These are phyloP conservation scores for Anhinga anhinga DNA, from an alignment of 2,113 vertebrate genomes.

Conservation along the genomic window DNA sequence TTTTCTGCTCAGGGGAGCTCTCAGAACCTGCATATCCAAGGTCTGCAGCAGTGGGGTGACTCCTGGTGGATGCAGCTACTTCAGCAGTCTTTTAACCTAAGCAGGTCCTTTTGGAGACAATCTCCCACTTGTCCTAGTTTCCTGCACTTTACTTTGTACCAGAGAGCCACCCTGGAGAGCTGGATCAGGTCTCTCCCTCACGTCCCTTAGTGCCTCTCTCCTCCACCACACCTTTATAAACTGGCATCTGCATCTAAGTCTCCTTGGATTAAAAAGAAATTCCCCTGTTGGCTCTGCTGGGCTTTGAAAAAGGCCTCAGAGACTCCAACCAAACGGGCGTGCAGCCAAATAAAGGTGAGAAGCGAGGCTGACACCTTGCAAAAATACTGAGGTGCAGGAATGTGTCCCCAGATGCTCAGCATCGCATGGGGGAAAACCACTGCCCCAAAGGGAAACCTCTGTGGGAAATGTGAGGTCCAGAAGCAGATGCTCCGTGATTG, in stretches of 20 bases:
- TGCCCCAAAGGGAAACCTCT: background rate
- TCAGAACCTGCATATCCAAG: background rate
- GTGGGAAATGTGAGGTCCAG: background rate
- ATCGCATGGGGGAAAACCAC: accelerated
- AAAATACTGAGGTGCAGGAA: background rate
- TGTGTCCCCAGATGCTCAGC: background rate
- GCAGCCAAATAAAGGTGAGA: background rate
- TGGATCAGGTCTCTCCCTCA: background rate
- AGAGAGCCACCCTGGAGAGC: background rate
- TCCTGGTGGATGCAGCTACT: background rate
- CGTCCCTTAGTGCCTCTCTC: background rate
- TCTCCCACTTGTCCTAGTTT: background rate
- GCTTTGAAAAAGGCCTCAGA: background rate
- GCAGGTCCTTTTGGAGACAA: background rate
- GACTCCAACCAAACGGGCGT: background rate
- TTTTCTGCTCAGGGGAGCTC: background rate
- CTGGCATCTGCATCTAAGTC: background rate
- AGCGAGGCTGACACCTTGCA: background rate
- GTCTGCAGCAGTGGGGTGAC: background rate
- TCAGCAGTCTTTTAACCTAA: background rate
- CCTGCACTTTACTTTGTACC: background rate
- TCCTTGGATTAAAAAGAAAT: background rate
- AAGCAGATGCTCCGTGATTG: background rate
- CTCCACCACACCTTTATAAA: background rate
- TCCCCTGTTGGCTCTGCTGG: background rate